Evolutionary conservation across 2,797 vertebrate genomes (phyloP), one percentile per base, ranked within the genome.

Genomic region (Coendou prehensilis): DNA sequence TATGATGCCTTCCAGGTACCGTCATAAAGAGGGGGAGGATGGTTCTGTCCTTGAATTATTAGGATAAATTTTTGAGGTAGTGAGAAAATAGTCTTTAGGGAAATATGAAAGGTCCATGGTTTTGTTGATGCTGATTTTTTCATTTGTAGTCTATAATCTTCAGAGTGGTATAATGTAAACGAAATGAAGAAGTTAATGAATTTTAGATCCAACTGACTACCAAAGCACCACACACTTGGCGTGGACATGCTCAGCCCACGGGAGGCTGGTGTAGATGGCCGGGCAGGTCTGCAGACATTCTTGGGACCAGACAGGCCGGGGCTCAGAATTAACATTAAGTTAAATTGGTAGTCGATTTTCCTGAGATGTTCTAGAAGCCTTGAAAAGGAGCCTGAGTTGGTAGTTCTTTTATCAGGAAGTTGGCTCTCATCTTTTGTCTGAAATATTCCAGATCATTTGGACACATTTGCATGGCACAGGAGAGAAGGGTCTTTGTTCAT

Each of bases 1-100:
- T 7, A 99, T 99, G 99, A 99, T 99, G 99, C 98, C 98, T 57
- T 98, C 98, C 64, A 97, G 99, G 99, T 99, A 98, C 3, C 97
- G 20, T n/a, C 9, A 54, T 47, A 20, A 71, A 54, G 1, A 28
- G 11, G 50, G 20, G 5, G 59, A 28, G 63, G 15, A 17, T 54
- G 6, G 52, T 59, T 93, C 59, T 82, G 20, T 80, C 50, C n/a
- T 94, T 78, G 28, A 67, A 67, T 84, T 92, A 17, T 23, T 76
- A 47, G 28, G 30, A n/a, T 47, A n/a, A 64, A 91, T 71, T 82
- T 75, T 56, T 86, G 23, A 91, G 47, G 67, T 71, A 50, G 22
- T 59, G 33, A 89, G 54, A 78, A 96, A 79, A 73, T 73, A 33
- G 17, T 90, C 92, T 88, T 96, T 54, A 63, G 75, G 85, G 37